Evolutionary conservation across 2,113 vertebrate species (phyloP).

Genomic region (Toxotes jaculatrix): DNA sequence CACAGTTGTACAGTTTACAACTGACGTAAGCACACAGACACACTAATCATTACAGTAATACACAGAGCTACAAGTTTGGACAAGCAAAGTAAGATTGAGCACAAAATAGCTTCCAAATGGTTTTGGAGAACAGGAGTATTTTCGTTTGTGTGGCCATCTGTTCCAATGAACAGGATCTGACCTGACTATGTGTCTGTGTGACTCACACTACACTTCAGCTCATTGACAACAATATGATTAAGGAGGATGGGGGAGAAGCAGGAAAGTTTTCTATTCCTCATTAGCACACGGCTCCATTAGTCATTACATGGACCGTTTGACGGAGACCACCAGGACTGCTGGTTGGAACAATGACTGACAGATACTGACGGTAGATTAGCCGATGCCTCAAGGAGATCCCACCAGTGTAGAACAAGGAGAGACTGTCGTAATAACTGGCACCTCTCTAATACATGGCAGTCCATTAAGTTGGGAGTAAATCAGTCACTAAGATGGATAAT

Average conservation of each 20-base stretch:
- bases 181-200: conserved; percentile 38
- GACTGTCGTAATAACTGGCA: conserved; percentile 19
- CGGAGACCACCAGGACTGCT: conserved; percentile 62
- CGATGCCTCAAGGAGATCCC: conserved; percentile 58
- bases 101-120: conserved; percentile 47
- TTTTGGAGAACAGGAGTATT: conserved; percentile 32
- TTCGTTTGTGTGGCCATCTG: conserved; percentile 27
- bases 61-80: conserved; percentile 33
- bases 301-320: conserved; percentile 50
- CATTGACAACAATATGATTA: conserved; percentile 52
- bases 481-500: conserved; percentile 70
- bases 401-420: conserved; percentile 58
- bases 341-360: conserved; percentile 42
- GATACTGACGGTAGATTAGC: conserved; percentile 37
- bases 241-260: conserved; percentile 28
- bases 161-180: conserved; percentile 44
- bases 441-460: conserved; percentile 35
- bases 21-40: neutral
- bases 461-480: conserved; percentile 59
- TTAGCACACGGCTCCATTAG: conserved; percentile 22
- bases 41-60: conserved; percentile 21
- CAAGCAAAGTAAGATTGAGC: neutral
- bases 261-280: conserved; percentile 19
- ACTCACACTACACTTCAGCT: conserved; percentile 47
- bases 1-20: neutral